Evolutionary conservation across 2,113 vertebrate genomes (phyloP).

Genomic region (Grammomys dolichurus): DNA sequence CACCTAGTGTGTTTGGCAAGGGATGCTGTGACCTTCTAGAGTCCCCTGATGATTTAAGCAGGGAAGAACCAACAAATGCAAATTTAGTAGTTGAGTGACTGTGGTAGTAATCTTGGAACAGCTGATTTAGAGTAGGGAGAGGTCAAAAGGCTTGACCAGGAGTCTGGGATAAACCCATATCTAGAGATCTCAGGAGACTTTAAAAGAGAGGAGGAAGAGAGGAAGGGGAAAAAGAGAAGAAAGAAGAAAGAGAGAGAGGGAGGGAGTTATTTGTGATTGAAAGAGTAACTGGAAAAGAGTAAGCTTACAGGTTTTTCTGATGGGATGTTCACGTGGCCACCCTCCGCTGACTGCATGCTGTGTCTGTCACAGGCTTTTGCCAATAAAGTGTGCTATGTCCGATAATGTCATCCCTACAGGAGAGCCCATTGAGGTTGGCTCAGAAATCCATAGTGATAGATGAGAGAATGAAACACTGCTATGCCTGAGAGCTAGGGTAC

Average conservation of each 20-base stretch:
- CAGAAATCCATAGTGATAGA: background rate
- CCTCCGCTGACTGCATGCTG: background rate
- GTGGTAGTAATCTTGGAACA: background rate
- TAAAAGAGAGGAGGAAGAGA: background rate
- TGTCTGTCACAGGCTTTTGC: background rate
- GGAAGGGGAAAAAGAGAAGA: too few species aligned
- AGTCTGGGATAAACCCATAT: background rate
- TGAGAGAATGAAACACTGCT: background rate
- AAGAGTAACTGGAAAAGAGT: background rate
- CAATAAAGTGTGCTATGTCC: background rate
- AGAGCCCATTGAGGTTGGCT: background rate
- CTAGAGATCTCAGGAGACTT: accelerated
- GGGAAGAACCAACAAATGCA: background rate
- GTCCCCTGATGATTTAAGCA: background rate
- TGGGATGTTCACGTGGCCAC: background rate
- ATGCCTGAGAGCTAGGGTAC: background rate
- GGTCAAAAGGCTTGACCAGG: background rate
- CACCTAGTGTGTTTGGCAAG: background rate
- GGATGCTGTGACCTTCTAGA: background rate
- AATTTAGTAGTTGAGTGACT: background rate
- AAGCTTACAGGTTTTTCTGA: background rate
- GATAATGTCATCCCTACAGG: background rate
- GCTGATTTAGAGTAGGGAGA: background rate
- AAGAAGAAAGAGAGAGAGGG: background rate
- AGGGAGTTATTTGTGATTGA: background rate